Evolutionary conservation across 2,888 invertebrate species (phyloP).

Genomic region (Auanema sp.): DNA sequence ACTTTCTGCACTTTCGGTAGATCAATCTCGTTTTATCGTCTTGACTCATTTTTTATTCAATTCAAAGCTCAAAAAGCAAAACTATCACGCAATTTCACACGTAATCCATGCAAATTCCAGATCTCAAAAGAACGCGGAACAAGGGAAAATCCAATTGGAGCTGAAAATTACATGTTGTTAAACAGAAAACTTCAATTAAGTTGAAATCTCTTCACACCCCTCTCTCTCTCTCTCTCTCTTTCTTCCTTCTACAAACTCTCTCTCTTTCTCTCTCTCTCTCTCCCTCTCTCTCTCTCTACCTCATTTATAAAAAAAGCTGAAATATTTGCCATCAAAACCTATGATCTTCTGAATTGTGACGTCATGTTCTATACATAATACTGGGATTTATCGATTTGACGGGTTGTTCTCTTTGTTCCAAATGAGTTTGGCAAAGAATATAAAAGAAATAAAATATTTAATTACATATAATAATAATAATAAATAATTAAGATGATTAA

Average conservation of each 20-base stretch:
- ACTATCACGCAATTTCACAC: background rate
- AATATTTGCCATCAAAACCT: too few relatives aligned
- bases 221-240: background rate
- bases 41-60: constrained; percentile 1
- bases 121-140: constrained; percentile 14
- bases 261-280: too few relatives aligned
- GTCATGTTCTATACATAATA: too few relatives aligned
- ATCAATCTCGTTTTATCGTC: background rate
- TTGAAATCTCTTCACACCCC: constrained; percentile 6
- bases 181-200: constrained; percentile 16
- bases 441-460: too few relatives aligned
- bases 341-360: too few relatives aligned
- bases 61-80: background rate
- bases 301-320: background rate
- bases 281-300: background rate
- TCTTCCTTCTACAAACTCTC: background rate
- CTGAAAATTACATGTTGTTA: constrained; percentile 18
- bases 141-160: constrained; percentile 21
- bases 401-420: too few relatives aligned
- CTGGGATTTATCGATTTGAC: too few relatives aligned
- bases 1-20: too few relatives aligned
- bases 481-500: too few relatives aligned
- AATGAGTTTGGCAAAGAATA: too few relatives aligned
- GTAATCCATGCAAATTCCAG: background rate
- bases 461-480: too few relatives aligned